phyloP scores from a whole-genome alignment of 1,140 invertebrate genomes.

The Tyrophagus putrescentiae region DNA sequence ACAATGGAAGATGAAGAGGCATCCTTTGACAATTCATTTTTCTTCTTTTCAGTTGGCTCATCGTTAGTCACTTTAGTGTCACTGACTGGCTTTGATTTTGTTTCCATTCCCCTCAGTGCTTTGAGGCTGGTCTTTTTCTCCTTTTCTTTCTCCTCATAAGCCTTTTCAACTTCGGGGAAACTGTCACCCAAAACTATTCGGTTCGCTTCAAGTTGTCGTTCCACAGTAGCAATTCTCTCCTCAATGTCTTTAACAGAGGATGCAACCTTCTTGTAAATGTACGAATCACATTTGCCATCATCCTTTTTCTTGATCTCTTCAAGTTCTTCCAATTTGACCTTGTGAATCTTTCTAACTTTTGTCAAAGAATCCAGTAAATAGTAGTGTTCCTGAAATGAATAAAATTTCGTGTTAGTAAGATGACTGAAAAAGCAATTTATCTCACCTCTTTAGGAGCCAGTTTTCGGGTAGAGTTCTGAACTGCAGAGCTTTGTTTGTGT shows the following conservation, averaged over 20 bases:
- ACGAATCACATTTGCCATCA: neutral
- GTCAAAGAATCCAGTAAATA: neutral
- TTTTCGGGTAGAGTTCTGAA: neutral
- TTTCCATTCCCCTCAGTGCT: neutral
- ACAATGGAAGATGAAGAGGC: neutral
- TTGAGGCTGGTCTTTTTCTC: neutral
- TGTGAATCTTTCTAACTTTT: neutral
- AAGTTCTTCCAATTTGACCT: neutral
- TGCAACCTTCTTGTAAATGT: neutral
- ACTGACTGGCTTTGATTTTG: neutral
- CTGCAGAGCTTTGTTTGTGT: neutral
- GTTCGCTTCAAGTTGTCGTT: neutral
- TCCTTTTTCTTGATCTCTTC: neutral
- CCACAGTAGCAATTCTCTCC: neutral
- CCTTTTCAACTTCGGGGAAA: neutral
- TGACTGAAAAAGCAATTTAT: neutral
- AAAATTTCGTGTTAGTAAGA: neutral
- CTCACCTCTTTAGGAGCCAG: neutral
- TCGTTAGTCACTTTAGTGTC: neutral
- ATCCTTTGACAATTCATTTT: neutral
- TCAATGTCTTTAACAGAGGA: neutral
- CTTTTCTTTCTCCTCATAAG: neutral
- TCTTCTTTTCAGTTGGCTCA: too few species aligned
- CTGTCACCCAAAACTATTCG: neutral
- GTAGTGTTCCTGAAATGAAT: neutral